These are phyloP conservation scores for Tachysurus vachellii DNA, from an alignment of 2,113 vertebrate genomes.

Conservation along the genomic window DNA sequence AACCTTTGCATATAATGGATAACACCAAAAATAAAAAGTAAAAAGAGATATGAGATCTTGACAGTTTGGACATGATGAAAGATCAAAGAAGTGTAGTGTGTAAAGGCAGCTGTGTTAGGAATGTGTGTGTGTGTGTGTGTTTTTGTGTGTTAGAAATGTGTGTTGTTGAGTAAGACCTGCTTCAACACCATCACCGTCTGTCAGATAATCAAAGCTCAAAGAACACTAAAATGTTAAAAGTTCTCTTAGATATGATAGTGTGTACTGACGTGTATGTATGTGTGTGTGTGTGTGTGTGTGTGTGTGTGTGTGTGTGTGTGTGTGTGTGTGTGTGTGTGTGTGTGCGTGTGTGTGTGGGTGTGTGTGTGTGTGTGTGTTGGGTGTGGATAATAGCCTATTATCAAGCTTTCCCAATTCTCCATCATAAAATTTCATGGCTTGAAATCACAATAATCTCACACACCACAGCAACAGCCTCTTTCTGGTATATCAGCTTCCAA, in stretches of 20 bases:
- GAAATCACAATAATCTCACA: neutral
- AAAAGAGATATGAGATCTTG: neutral
- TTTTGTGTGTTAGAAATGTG: neutral
- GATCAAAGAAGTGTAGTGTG: neutral
- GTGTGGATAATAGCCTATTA: neutral
- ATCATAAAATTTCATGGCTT: neutral
- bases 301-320: constrained; percentile 16
- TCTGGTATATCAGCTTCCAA: neutral
- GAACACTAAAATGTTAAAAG: neutral
- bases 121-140: constrained; percentile 1
- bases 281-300: constrained; percentile 12
- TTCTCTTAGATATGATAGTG: neutral
- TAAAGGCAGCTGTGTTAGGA: neutral
- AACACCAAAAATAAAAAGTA: neutral
- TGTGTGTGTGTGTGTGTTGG: constrained; percentile 24
- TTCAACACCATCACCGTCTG: constrained; percentile 5
- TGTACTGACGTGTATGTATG: neutral
- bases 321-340: constrained; percentile 7
- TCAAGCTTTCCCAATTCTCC: neutral
- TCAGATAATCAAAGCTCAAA: neutral
- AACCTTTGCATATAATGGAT: neutral
- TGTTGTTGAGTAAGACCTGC: neutral
- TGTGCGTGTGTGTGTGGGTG: constrained; percentile 8
- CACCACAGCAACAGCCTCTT: neutral
- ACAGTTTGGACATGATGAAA: constrained; percentile 4